Evolutionary conservation across 1,140 invertebrate species (phyloP), one percentile per base, ranked within the genome.

Genomic region (Drosophila kurseongensis): DNA sequence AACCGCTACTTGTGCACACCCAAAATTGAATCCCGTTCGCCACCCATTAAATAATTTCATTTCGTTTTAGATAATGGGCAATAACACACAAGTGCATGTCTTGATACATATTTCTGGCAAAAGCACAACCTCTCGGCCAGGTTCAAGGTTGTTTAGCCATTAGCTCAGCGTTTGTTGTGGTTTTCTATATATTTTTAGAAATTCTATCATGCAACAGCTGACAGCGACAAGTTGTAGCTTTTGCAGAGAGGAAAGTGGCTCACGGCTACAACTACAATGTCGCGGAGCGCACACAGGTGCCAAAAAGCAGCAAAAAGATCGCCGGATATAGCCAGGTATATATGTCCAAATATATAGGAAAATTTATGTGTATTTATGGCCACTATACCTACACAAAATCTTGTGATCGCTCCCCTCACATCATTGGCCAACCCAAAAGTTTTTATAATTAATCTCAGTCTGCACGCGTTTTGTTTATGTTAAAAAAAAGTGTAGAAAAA

Each of bases 121-220:
- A 72, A 60, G 65, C 36, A 52, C 79, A 86, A 88, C 75, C 82
- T 86, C 79, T 74, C 72, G 50, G 71, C 58, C 82, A 86, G 82
- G 82, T 86, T 86, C 82, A 86, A 86, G 82, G 82, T 86, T 78
- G 61, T 41, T 78, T 45, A 67, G 60, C 47, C 55, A 60, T 77
- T 74, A 71, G 66, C 48, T 14, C 44, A 63, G 47, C 23, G 35
- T 27, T 62, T 72, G 38, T 58, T 69, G 38, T 62, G 27, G 60
- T 54, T 65, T 48, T 60, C 38, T 66, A 52, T 55, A 77, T 86
- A 86, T 86, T 86, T 86, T 79, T 88, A 86, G 82, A 86, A 12
- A 79, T 88, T 86, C 79, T 79, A 88, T 86, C 82, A 88, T 82
- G 71, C 82, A 86, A 86, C 82, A 86, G 82, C 82, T 88, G 82